Percentiles rank a stretch among this genome's conserved stretches.
phyloP scores from a whole-genome alignment of 2,113 vertebrate species.

The Gasterosteus nipponicus region DNA sequence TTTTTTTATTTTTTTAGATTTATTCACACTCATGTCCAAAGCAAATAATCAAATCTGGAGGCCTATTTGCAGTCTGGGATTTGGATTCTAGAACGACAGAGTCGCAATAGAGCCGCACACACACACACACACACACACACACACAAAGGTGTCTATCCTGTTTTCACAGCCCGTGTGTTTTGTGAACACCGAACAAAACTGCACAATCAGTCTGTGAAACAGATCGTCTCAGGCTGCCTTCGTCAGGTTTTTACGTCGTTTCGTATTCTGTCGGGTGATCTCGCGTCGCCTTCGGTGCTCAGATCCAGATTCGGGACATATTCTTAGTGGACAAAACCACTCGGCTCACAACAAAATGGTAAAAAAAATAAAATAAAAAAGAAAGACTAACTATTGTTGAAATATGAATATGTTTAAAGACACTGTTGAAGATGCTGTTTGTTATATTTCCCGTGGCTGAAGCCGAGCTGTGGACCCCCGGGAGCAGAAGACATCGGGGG shows the following conservation, averaged over 20 bases:
- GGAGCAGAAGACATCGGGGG: slow-evolving; percentile 76
- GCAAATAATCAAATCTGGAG: slow-evolving; percentile 37
- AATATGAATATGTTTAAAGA: slow-evolving; percentile 78
- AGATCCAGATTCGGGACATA: slow-evolving; percentile 54
- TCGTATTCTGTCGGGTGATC: slow-evolving; percentile 54
- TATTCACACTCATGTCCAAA: slow-evolving; percentile 36
- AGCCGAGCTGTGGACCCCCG: slow-evolving; percentile 66
- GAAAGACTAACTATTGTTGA: slow-evolving; percentile 74
- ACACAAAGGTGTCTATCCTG: slow-evolving; percentile 19
- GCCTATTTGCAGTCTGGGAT: slow-evolving; percentile 45
- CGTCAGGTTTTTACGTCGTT: slow-evolving; percentile 54
- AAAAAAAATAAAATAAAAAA: slow-evolving; percentile 36
- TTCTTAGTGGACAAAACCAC: slow-evolving; percentile 47
- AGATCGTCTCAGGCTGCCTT: slow-evolving; percentile 74
- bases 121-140: too few species aligned
- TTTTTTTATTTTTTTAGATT: slow-evolving; percentile 31
- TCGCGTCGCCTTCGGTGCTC: slow-evolving; percentile 59
- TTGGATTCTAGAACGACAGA: slow-evolving; percentile 27
- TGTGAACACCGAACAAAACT: slow-evolving; percentile 68
- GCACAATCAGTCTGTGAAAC: slow-evolving; percentile 72
- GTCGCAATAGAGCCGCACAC: slow-evolving; percentile 4
- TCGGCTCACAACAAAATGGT: slow-evolving; percentile 30
- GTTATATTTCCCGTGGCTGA: slow-evolving; percentile 61
- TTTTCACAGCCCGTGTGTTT: slow-evolving; percentile 51
- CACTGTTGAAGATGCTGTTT: slow-evolving; percentile 82